Conservation (phyloP, 2,888 invertebrate genomes). For the Cinara cedri region DNA sequence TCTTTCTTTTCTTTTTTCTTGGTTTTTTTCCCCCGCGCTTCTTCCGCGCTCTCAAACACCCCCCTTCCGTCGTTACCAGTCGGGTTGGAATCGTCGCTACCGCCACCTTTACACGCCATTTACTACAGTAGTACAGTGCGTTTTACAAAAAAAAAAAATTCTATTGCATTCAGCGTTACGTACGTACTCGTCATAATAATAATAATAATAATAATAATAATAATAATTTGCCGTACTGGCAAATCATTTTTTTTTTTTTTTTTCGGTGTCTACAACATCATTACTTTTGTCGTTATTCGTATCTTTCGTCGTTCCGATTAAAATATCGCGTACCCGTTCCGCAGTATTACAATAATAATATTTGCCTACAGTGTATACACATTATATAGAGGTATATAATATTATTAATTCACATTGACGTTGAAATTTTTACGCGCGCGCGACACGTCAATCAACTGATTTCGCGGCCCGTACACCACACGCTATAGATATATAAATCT, state of each 20-base stretch:
- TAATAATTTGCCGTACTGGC: neutral
- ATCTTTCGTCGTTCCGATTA: too few relatives aligned
- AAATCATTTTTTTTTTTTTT: neutral
- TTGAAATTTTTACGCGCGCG: neutral
- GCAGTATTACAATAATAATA: too few relatives aligned
- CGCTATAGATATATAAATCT: too few relatives aligned
- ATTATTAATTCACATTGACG: too few relatives aligned
- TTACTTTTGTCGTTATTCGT: too few relatives aligned
- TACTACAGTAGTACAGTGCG: neutral
- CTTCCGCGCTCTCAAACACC: neutral
- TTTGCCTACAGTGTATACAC: too few relatives aligned
- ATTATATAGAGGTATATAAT: too few relatives aligned
- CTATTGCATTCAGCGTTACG: neutral
- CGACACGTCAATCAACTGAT: neutral
- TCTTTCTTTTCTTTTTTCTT: neutral
- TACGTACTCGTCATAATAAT: neutral
- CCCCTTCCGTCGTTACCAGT: conserved; percentile 26
- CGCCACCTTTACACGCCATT: conserved; percentile 26
- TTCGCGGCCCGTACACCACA: neutral
- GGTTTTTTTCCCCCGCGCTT: neutral
- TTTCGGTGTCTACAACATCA: too few relatives aligned
- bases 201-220: too few relatives aligned
- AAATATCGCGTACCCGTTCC: too few relatives aligned
- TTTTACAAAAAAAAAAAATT: neutral
- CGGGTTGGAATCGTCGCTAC: neutral